Evolutionary conservation across 2,888 invertebrate species (phyloP).

Genomic region (Cataglyphis livida): DNA sequence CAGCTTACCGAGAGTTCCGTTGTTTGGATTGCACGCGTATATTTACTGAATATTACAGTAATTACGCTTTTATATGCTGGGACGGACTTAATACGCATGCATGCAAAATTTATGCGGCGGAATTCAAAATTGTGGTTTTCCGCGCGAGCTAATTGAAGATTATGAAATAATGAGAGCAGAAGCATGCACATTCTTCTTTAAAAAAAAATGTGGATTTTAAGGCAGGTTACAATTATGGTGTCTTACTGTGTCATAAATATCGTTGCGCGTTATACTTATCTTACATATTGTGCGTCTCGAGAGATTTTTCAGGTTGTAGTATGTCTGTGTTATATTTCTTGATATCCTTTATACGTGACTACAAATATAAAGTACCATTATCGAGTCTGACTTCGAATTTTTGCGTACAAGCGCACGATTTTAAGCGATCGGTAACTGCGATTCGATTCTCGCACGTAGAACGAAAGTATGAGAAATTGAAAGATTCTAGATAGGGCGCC

Average conservation of each 20-base stretch:
- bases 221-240: neutral
- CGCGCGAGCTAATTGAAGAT: slow-evolving; percentile 32
- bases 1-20: slow-evolving; percentile 48
- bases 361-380: slow-evolving; percentile 31
- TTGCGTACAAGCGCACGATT: slow-evolving; percentile 47
- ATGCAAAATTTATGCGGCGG: slow-evolving; percentile 40
- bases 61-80: slow-evolving; percentile 50
- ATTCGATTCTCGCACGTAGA: slow-evolving; percentile 66
- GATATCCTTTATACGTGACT: slow-evolving; percentile 25
- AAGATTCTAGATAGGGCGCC: slow-evolving; percentile 80
- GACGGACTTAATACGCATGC: slow-evolving; percentile 39
- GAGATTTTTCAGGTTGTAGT: slow-evolving; percentile 8
- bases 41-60: slow-evolving; percentile 53
- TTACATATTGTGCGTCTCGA: slow-evolving; percentile 16
- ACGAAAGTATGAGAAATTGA: slow-evolving; percentile 82
- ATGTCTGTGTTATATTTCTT: neutral
- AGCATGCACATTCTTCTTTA: neutral
- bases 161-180: slow-evolving; percentile 15
- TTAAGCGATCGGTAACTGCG: slow-evolving; percentile 47
- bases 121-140: slow-evolving; percentile 48
- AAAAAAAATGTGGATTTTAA: slow-evolving; percentile 2
- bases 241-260: slow-evolving; percentile 16
- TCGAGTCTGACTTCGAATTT: slow-evolving; percentile 26
- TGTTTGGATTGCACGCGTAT: slow-evolving; percentile 40
- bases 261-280: slow-evolving; percentile 28